A percentile compares a stretch with the other conserved stretches of the same genome.
These are phyloP conservation scores for Dynastes hyllus DNA, from an alignment of 2,888 invertebrate genomes.

Conservation along the genomic window DNA sequence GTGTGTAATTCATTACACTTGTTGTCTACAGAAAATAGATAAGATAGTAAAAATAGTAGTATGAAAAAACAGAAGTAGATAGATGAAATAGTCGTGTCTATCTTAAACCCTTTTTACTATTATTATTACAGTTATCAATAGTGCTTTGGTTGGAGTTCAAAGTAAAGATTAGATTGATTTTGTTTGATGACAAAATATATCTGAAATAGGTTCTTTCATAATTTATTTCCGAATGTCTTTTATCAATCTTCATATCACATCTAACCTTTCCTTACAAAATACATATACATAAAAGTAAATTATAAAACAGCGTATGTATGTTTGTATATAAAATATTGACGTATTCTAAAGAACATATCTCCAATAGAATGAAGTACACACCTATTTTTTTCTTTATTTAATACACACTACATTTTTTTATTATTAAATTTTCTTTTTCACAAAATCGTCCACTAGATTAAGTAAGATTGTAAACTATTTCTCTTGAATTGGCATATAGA, in stretches of 20 bases:
- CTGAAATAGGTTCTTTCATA: too few species aligned
- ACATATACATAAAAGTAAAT: neutral
- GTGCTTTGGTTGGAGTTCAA: conserved; percentile 24
- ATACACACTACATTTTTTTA: too few species aligned
- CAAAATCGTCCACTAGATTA: too few species aligned
- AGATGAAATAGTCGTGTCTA: neutral
- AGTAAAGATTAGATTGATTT: conserved; percentile 20
- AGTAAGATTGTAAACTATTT: too few species aligned
- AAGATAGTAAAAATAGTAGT: neutral
- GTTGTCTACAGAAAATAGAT: neutral
- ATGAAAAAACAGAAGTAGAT: neutral
- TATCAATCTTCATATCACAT: neutral
- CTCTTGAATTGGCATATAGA: too few species aligned
- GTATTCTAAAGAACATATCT: too few species aligned
- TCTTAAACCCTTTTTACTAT: neutral
- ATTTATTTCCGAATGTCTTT: too few species aligned
- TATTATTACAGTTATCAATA: conserved; percentile 21
- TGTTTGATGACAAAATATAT: neutral
- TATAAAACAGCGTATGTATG: too few species aligned
- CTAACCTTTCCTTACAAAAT: neutral
- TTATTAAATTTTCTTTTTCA: too few species aligned
- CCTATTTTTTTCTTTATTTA: too few species aligned
- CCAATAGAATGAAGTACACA: too few species aligned
- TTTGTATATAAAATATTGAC: too few species aligned
- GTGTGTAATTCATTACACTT: neutral